These are phyloP conservation scores for Linnaemya tessellans DNA, from an alignment of 2,888 invertebrate species.

Conservation along the genomic window DNA sequence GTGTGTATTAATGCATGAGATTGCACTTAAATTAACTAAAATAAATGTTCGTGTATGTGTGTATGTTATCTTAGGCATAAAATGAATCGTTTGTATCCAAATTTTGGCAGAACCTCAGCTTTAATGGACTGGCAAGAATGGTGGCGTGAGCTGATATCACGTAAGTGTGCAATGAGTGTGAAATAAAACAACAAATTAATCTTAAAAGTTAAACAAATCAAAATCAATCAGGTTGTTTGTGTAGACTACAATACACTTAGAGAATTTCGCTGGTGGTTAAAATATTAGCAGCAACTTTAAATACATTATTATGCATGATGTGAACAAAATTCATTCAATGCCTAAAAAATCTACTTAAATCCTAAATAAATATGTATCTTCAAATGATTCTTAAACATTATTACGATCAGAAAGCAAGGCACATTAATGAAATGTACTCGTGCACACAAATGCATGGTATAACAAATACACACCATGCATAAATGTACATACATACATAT, in stretches of 20 bases:
- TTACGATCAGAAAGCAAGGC: too few species aligned
- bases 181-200: conserved; percentile 1
- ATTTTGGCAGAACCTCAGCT: conserved; percentile 89
- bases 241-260: neutral
- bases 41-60: neutral
- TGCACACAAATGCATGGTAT: neutral
- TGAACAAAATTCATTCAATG: too few species aligned
- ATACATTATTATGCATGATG: neutral
- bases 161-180: conserved; percentile 74
- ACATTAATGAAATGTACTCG: neutral
- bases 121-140: conserved; percentile 89
- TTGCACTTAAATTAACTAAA: neutral
- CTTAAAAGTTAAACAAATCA: neutral
- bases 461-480: too few species aligned
- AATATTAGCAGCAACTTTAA: neutral
- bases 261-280: neutral
- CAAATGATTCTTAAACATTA: too few species aligned
- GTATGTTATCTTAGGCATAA: conserved; percentile 77
- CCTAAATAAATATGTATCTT: too few species aligned
- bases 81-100: conserved; percentile 89
- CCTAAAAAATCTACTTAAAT: too few species aligned
- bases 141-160: conserved; percentile 87
- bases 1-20: conserved; percentile 77
- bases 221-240: neutral
- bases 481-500: neutral